Base-by-base conservation (phyloP, 35 echinoderm and acorn worm species). In the Chiridota heheva region DNA sequence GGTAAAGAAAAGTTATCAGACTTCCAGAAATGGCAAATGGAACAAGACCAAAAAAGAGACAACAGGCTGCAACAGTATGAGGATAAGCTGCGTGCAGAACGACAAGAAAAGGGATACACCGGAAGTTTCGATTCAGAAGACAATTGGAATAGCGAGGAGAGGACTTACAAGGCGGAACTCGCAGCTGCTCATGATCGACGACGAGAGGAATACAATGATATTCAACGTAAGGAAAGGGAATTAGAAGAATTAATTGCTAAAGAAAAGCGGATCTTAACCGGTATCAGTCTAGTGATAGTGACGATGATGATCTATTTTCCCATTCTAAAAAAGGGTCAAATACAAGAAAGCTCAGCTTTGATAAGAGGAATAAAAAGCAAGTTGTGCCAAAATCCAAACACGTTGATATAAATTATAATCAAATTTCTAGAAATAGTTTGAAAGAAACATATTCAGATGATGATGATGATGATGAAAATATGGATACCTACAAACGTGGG, bases 21-120 rank as follows among this genome's bases (percentile, higher is more conserved):
- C 45, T 96, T 96, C 48, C 88, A 90, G 70, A 96, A 87, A 47
- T 96, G 93, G 93, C 93, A 96, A 65, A 59, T 83, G 15, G 93
- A 96, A 38, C 93, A 91, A 75, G 84, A 96, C 66, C 51, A 81
- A 13, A 33, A 96, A 63, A 53, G 93, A 20, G 55, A 84, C 36
- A 47, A 70, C 46, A 48, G 93, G 45, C 69, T 96, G 25, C 55
- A 78, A 26, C 87, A 72, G 39, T 85, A 91, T 42, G 57, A 74
- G 40, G 42, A 86, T 64, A 58, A 82, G 18, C 38, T 60, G 53
- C 31, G 33, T 30, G 75, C n/a, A 61, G 75, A 78, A 36, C 58
- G 75, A 36, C 27, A 16, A 78, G 30, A 18, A 41, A 34, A 34
- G 46, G 37, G 32, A 47, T 20, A 36, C 70, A 4, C 64, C 53